Evolutionary conservation across 2,113 vertebrate species (phyloP), one percentile per base, ranked within the genome.

Genomic region (Anser cygnoides): DNA sequence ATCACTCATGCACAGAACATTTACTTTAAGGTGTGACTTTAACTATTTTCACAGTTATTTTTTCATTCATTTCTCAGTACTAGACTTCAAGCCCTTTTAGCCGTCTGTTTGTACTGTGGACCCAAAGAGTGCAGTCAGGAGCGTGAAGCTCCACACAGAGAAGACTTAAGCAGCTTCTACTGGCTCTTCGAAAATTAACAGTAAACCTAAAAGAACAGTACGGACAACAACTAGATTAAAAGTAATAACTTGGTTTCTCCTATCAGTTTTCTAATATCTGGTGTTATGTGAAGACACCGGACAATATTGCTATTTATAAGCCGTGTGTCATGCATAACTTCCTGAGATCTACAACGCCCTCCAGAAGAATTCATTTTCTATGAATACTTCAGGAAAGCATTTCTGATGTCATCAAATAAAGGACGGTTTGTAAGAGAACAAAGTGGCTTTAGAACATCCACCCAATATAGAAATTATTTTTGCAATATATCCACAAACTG

Each of bases 211-310:
- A 95, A 55, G 43, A 92, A 81, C 44, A 91, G 66, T 37, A 91
- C 61, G 78, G 81, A 89, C 66, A 93, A 39, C 41, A 44, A 94
- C 68, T 83, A 68, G 50, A 41, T 75, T 65, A 90, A 72, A 86
- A 72, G 88, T 44, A 87, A 44, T 63, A 84, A 72, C 71, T 89
- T 84, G 73, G 61, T 87, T 95, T 91, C 70, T 75, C 86, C 58
- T 73, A 85, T 92, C 63, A 76, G 62, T 87, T 89, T 93, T 83
- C 83, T 93, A 81, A 2, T 10, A 67, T 10, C 72, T 84, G 92
- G 65, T 92, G 72, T 3, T 72, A 41, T 46, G 57, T 41, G 35
- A 90, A 41, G 52, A 71, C 86, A 81, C 86, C 83, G 70, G 78
- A 85, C 54, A 76, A 85, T 39, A 70, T 70, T 11, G 54, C 55